Evolutionary conservation across 2,113 vertebrate genomes (phyloP), one percentile per base, ranked within the genome.

Genomic region (Centrocercus urophasianus): DNA sequence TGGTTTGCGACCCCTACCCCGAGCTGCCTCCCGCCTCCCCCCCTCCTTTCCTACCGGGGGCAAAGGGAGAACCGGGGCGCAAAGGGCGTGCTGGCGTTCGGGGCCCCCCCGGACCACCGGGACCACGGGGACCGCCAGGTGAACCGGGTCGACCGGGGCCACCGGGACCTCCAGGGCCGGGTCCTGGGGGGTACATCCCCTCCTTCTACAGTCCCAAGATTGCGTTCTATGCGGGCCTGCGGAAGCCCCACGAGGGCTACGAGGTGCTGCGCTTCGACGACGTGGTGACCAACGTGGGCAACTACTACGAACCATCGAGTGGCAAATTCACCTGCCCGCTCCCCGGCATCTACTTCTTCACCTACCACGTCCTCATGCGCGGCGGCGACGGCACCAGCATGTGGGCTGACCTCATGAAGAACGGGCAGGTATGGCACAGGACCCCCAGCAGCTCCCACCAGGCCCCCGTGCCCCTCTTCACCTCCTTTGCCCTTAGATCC

Each of bases 281-380:
- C 19, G 99, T 99, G 84, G 99, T 99, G 71, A 99, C 99, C 96
- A 99, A 99, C 92, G 99, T 99, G 40, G 99, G 99, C 66, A 99
- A 99, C 97, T 99, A 99, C 97, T 99, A 99, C 21, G 99, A 99
- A 93, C 99, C 99, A 38, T 98, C 98, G 84, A 99, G 99, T 1
- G 99, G 99, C 89, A 99, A 99, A 94, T 99, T 99, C 98, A 99
- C 99, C 93, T 99, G 99, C 95, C 99, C 99, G 14, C 98, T 99
- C 85, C 98, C 99, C 10, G 99, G 99, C 83, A 99, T 99, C 72
- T 99, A 99, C 97, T 99, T 99, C 98, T 99, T 99, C 97, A 99
- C 99, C 95, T 99, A 99, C 97, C 99, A 99, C 61, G 99, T 99
- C 93, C 98, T 99, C 59, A 99, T 99, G 99, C 98, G 98, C 91